Base-by-base conservation (phyloP, 2,113 vertebrate species). In the Silurus meridionalis region DNA sequence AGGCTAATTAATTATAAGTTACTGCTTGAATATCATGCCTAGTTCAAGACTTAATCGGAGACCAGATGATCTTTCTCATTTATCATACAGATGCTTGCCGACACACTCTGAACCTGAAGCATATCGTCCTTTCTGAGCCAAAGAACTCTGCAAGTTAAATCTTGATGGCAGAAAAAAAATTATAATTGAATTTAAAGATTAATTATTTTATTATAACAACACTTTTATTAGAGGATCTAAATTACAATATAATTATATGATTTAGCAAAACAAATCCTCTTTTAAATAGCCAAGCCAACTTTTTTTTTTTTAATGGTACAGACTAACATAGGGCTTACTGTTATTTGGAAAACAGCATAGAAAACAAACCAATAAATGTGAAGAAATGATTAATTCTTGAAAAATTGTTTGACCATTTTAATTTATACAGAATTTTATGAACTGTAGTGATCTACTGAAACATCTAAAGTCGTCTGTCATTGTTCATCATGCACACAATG, bases 1-100 rank as follows among this genome's bases (percentile, higher is more conserved):
- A 79, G 37, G 57, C 4, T 48, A 58, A 23, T 66, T 61, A 72
- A 87, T 57, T 69, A 72, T 50, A 21, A 87, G 46, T 85, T 77
- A 74, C 71, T 79, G 52, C 74, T 82, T 55, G 48, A 71, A 86
- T 60, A 64, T 13, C 10, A 86, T 63, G 23, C 6, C 37, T 14
- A 81, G 28, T 74, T 60, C 85, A 72, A 74, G 57, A 48, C 69
- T 52, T 46, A 50, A 75, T 52, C 10, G 9, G 14, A 58, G 50
- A 46, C n/a, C 67, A 61, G 28, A 86, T 4, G 23, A 72, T 83
- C 55, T n/a, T 53, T 81, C 60, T 83, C 58, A 86, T 55, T 86
- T 48, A 14, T 83, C 60, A 83, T 71, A 75, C 50, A 77, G 71
- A 66, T n/a, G 77, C 52, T 61, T 83, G 37, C 23, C 57, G 28